Conservation (phyloP, 1,140 invertebrate genomes). For the Monochamus saltuarius region DNA sequence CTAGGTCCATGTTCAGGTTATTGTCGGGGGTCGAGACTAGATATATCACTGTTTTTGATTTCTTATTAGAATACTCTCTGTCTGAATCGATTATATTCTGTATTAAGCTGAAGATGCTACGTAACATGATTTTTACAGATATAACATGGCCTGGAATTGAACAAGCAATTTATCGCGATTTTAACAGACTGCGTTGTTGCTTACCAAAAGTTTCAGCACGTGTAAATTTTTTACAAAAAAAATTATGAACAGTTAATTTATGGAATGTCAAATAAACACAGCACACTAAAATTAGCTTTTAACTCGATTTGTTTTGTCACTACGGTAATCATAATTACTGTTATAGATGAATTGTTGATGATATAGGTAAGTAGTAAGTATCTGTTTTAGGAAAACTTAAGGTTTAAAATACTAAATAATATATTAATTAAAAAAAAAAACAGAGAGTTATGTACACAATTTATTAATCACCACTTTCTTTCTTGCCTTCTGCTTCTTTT, state of each 20-base stretch:
- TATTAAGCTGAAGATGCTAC: slow-evolving; percentile 29
- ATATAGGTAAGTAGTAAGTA: too few species aligned
- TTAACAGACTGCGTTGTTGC: not conserved
- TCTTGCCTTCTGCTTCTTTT: slow-evolving; percentile 44
- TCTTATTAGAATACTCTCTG: slow-evolving; percentile 33
- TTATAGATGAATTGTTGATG: too few species aligned
- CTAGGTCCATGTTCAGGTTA: slow-evolving; percentile 25
- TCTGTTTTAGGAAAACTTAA: too few species aligned
- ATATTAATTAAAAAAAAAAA: too few species aligned
- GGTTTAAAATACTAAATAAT: too few species aligned
- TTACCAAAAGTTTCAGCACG: slow-evolving; percentile 13
- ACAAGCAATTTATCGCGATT: not conserved
- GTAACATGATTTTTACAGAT: slow-evolving; percentile 18
- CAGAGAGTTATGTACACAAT: not conserved
- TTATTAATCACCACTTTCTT: not conserved
- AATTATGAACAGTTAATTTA: too few species aligned
- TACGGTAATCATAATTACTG: too few species aligned
- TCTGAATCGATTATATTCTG: slow-evolving; percentile 33
- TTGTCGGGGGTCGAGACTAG: slow-evolving; percentile 24
- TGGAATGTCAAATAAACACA: not conserved
- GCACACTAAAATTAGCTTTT: not conserved
- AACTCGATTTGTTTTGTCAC: too few species aligned
- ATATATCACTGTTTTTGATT: slow-evolving; percentile 31
- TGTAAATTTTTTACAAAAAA: slow-evolving; percentile 2
- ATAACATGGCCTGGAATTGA: slow-evolving; percentile 6